phyloP scores from a whole-genome alignment of 2,113 vertebrate genomes.

The Pangasianodon hypophthalmus region DNA sequence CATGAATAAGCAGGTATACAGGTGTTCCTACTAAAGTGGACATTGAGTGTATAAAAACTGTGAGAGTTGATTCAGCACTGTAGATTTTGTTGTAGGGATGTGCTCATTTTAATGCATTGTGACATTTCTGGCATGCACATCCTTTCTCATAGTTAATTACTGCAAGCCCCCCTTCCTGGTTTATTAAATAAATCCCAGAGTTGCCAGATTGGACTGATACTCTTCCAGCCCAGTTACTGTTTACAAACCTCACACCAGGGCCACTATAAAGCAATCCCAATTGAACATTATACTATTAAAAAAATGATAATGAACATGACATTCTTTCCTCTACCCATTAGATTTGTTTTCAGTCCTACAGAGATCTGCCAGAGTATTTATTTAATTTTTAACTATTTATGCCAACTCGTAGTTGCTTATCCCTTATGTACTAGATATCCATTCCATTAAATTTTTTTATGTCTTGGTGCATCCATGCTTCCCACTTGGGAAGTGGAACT shows the following conservation, averaged over 20 bases:
- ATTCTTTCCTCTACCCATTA: not conserved
- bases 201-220: slow-evolving; percentile 14
- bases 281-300: not conserved
- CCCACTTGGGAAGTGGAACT: no score
- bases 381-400: not conserved
- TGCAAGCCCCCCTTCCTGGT: slow-evolving; percentile 14
- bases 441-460: not conserved
- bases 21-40: not conserved
- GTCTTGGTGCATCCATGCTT: not conserved
- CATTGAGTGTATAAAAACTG: not conserved
- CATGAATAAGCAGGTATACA: not conserved
- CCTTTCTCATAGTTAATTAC: slow-evolving; percentile 44
- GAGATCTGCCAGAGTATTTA: not conserved
- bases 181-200: slow-evolving; percentile 38
- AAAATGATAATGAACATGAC: not conserved
- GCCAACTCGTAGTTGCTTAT: not conserved
- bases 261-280: not conserved
- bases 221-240: not conserved
- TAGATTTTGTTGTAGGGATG: not conserved
- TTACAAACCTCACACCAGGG: not conserved
- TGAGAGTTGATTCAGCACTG: not conserved
- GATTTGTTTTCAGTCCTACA: not conserved
- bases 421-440: not conserved
- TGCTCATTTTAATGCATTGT: slow-evolving; percentile 40
- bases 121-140: slow-evolving; percentile 29